phyloP scores from a whole-genome alignment of 2,113 vertebrate genomes.

The Oxyruncus cristatus region DNA sequence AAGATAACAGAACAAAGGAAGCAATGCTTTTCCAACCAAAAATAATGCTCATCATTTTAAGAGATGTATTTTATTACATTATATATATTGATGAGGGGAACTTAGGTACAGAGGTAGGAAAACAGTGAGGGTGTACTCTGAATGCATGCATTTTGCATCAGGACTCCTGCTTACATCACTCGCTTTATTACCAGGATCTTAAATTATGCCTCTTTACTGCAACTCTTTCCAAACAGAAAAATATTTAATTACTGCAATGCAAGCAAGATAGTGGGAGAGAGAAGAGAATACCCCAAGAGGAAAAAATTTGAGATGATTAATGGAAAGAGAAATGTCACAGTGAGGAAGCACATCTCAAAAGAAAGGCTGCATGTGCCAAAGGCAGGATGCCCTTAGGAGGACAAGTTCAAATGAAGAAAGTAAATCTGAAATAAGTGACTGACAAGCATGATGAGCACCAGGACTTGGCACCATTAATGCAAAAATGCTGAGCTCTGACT shows the following conservation, averaged over 20 bases:
- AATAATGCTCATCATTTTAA: neutral
- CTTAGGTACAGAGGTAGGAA: neutral
- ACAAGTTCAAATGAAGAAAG: neutral
- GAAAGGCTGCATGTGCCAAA: neutral
- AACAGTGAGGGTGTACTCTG: neutral
- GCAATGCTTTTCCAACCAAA: neutral
- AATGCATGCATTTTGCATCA: neutral
- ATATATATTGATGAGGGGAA: neutral
- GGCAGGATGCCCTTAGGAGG: neutral
- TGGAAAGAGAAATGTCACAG: neutral
- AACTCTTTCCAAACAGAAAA: neutral
- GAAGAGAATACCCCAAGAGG: neutral
- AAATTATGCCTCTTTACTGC: neutral
- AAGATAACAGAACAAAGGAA: neutral
- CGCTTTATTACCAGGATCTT: neutral
- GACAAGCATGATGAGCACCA: neutral
- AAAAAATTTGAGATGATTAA: neutral
- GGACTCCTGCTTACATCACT: neutral
- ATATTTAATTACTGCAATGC: neutral
- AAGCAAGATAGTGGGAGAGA: neutral
- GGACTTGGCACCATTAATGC: neutral
- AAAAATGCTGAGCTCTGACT: neutral
- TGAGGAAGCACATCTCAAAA: neutral
- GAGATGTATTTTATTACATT: neutral
- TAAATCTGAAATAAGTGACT: neutral